These are phyloP conservation scores for Geotrupes spiniger DNA, from an alignment of 2,888 invertebrate species.

Conservation along the genomic window DNA sequence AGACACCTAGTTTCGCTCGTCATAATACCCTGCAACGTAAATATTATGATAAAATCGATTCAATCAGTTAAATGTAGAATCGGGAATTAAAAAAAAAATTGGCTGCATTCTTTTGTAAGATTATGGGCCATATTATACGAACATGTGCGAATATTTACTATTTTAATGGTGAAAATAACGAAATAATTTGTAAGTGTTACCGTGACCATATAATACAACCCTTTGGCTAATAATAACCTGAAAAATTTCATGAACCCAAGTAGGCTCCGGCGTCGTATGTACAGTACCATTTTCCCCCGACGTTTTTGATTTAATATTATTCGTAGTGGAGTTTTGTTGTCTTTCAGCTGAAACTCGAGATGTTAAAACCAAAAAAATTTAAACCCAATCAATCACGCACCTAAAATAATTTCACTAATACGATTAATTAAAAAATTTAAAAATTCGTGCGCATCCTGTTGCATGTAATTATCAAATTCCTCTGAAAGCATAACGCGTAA, in stretches of 20 bases:
- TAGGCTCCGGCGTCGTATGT: slow-evolving; percentile 71
- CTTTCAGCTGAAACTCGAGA: slow-evolving; percentile 64
- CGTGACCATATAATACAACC: too few relatives aligned
- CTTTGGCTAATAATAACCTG: slow-evolving; percentile 54
- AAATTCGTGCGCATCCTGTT: slow-evolving; percentile 99
- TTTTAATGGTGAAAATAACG: too few relatives aligned
- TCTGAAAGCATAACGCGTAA: slow-evolving; percentile 60
- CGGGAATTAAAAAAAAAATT: too few relatives aligned
- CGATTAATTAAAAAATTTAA: slow-evolving; percentile 98
- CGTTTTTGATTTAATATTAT: slow-evolving; percentile 56
- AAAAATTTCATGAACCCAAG: slow-evolving; percentile 99
- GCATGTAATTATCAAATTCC: slow-evolving; percentile 99
- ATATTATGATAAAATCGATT: too few relatives aligned
- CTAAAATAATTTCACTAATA: slow-evolving; percentile 95
- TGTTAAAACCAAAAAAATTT: slow-evolving; percentile 1
- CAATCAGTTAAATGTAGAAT: too few relatives aligned
- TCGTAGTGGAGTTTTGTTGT: slow-evolving; percentile 64
- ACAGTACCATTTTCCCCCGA: slow-evolving; percentile 54
- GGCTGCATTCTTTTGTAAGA: too few relatives aligned
- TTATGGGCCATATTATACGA: too few relatives aligned
- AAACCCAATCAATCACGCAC: slow-evolving; percentile 52
- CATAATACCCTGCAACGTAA: slow-evolving; percentile 70
- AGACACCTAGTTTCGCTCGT: slow-evolving; percentile 99
- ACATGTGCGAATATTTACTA: too few relatives aligned
- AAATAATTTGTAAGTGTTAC: too few relatives aligned